A percentile compares a stretch with the other conserved stretches of the same genome.
These are phyloP conservation scores for Menura novaehollandiae DNA, from an alignment of 2,113 vertebrate species.

Conservation along the genomic window DNA sequence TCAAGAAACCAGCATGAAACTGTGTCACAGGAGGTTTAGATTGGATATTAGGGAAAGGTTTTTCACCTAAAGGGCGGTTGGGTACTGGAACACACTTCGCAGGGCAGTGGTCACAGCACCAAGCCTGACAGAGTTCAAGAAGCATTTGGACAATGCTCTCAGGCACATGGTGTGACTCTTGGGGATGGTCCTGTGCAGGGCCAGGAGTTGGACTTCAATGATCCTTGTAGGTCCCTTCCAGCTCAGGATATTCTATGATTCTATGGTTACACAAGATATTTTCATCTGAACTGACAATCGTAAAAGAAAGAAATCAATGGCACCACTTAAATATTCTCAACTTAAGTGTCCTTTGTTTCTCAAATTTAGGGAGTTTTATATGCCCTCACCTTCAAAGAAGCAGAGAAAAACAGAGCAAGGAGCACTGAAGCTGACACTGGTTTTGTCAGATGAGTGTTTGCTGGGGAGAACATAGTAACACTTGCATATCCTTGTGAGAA, in stretches of 20 bases:
- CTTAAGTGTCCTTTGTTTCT: neutral
- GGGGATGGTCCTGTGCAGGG: rapidly evolving
- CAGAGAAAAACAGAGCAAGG: neutral
- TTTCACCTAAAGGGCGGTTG: neutral
- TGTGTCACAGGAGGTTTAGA: neutral
- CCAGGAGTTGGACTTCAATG: neutral
- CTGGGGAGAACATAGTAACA: neutral
- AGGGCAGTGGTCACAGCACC: neutral
- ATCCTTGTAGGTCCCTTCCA: neutral
- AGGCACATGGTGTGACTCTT: neutral
- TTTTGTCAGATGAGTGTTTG: neutral
- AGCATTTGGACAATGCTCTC: rapidly evolving
- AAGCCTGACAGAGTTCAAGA: neutral
- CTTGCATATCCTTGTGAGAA: neutral
- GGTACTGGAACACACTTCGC: neutral
- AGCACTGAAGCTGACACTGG: neutral
- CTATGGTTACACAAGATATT: neutral
- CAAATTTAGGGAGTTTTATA: neutral
- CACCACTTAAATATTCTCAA: neutral
- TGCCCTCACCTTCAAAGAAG: neutral
- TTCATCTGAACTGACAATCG: neutral
- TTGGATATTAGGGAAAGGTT: neutral
- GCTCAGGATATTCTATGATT: neutral
- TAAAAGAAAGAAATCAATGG: neutral
- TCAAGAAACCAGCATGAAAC: neutral